Base-by-base conservation (phyloP, 92 coral and sea anemone genomes). In the Epizoanthus scotinus region DNA sequence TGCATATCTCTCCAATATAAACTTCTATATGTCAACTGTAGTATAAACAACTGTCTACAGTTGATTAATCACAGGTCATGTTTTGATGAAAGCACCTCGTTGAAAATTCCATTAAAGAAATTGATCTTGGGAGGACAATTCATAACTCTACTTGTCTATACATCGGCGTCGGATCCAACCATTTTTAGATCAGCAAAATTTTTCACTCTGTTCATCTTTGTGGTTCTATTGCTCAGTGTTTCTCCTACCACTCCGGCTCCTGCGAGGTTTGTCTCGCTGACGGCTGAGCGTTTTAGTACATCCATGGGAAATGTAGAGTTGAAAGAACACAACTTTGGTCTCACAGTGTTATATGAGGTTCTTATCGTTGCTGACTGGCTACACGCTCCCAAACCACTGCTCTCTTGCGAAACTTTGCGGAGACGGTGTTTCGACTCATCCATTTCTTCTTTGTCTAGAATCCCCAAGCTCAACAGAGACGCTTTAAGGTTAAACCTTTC, bases 291-390 rank as follows among this genome's bases (percentile, higher is more conserved):
- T 57, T 88, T 71, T 5, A 93, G 73, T 21, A 88, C 94, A 12
- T 89, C 94, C 10, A 87, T 89, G 21, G 97, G 79, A 72, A 93
- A 93, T 10, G 97, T 53, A 12, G 97, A 93, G 57, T 93, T 86
- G 67, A 93, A 93, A 20, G 86, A 84, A 40, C 86, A 82, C 61
- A 88, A 61, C 19, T 73, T 84, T 3, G 81, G 68, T 40, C 68
- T 21, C 26, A 19, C 34, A 47, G 52, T 15, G 27, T 78, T 53
- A 24, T 65, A 79, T 17, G 83, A 64, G 34, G 74, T 63, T n/a
- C 52, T 44, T 28, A 42, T 44, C 0, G 83, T 70, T 15, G 19
- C 58, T 3, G 64, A 54, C 24, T 64, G 78, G 24, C 42, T 21
- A 10, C 67, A 55, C 5, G 52, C 54, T 58, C 42, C 81, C 24